These are phyloP conservation scores for Glossosoma conforme DNA, from an alignment of 1,140 invertebrate species.

Conservation along the genomic window DNA sequence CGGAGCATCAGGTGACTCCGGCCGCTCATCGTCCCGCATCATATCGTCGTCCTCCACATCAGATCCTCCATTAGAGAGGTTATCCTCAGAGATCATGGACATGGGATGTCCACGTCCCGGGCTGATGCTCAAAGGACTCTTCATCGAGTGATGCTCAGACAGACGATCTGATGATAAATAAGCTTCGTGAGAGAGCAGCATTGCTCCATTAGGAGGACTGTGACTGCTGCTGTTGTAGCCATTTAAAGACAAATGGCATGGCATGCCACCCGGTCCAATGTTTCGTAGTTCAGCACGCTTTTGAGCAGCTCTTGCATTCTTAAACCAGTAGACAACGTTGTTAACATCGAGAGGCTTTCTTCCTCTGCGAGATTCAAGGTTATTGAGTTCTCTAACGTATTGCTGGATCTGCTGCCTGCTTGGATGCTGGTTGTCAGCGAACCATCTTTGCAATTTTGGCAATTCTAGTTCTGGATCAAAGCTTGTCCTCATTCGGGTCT, in stretches of 20 bases:
- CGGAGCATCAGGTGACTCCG: conserved; percentile 60
- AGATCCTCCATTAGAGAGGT: conserved; percentile 54
- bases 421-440: conserved; percentile 93
- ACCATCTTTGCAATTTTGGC: conserved; percentile 92
- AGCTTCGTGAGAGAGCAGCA: conserved; percentile 48
- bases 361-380: conserved; percentile 83
- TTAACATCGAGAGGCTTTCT: conserved; percentile 92
- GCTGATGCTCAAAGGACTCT: conserved; percentile 47
- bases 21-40: conserved; percentile 47
- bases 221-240: conserved; percentile 59
- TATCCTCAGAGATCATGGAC: conserved; percentile 55
- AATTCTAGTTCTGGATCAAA: conserved; percentile 94
- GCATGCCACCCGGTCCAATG: conserved; percentile 44
- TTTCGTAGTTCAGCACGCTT: conserved; percentile 77
- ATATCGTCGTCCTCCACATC: conserved; percentile 58
- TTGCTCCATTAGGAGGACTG: conserved; percentile 54
- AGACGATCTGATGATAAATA: conserved; percentile 49
- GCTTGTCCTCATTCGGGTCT: conserved; percentile 86
- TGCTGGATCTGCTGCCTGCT: conserved; percentile 90
- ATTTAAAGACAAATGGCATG: conserved; percentile 54
- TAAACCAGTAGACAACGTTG: conserved; percentile 99
- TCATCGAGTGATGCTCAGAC: conserved; percentile 46
- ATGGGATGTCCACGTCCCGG: conserved; percentile 45
- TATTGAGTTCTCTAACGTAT: conserved; percentile 90
- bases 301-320: conserved; percentile 93